Evolutionary conservation across 2,888 invertebrate genomes (phyloP).

Genomic region (Pseudococcus viburni): DNA sequence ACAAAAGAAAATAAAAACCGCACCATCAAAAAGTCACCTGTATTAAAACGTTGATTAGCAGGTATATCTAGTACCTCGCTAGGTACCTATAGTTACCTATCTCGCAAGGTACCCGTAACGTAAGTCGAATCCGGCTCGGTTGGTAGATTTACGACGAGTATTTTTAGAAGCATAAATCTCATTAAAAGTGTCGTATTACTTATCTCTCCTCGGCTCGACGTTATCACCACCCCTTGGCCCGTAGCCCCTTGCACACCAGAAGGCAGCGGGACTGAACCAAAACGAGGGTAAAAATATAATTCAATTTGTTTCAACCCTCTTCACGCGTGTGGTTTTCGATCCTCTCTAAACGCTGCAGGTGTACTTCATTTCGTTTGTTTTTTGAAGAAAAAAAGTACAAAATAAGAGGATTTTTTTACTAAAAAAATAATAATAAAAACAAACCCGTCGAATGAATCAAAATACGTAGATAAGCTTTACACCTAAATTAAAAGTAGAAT

Average conservation of each 20-base stretch:
- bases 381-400: neutral
- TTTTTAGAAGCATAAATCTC: slow-evolving; percentile 1
- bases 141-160: slow-evolving; percentile 10
- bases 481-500: neutral
- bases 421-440: neutral
- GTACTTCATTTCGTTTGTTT: slow-evolving; percentile 37
- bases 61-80: neutral
- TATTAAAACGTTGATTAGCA: neutral
- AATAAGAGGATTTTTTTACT: slow-evolving; percentile 14
- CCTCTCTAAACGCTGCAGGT: slow-evolving; percentile 35
- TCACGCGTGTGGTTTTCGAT: slow-evolving; percentile 38
- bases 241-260: no score
- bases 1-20: neutral
- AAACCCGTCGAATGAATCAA: neutral
- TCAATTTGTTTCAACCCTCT: slow-evolving; percentile 44
- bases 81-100: neutral
- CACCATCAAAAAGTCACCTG: neutral
- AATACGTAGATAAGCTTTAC: neutral
- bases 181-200: slow-evolving; percentile 49
- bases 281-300: slow-evolving; percentile 44
- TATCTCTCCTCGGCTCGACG: neutral
- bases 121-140: neutral
- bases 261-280: neutral
- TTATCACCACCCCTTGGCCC: neutral
- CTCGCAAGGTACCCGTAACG: neutral